Conservation (phyloP, 2,797 vertebrate genomes). For the Eurystomus glaucurus region DNA sequence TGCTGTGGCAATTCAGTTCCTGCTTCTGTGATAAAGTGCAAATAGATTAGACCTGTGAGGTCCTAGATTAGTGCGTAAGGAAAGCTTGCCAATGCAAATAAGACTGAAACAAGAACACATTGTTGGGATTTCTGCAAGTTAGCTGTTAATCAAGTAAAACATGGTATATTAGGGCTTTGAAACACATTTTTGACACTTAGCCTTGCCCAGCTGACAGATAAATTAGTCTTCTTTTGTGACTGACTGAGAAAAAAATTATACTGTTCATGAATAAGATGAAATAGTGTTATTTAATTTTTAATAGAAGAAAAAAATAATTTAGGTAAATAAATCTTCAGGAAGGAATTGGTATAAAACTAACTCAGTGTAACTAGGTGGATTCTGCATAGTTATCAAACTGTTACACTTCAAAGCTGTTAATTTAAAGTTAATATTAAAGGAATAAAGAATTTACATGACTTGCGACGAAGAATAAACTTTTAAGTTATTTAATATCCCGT, state of each 20-base stretch:
- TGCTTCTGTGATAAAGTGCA: slow-evolving; percentile 79
- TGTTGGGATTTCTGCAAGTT: slow-evolving; percentile 81
- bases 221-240: slow-evolving; percentile 79
- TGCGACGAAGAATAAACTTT: background rate
- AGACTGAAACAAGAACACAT: slow-evolving; percentile 78
- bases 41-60: slow-evolving; percentile 79
- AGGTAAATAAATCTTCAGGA: slow-evolving; percentile 52
- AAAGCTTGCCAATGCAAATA: slow-evolving; percentile 83
- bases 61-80: slow-evolving; percentile 61
- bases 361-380: background rate
- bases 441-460: background rate
- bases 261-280: slow-evolving; percentile 69
- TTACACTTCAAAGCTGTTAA: background rate
- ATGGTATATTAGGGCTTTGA: slow-evolving; percentile 78
- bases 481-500: background rate
- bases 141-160: slow-evolving; percentile 83
- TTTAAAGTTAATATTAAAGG: background rate
- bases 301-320: background rate
- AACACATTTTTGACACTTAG: slow-evolving; percentile 81
- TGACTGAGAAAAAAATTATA: slow-evolving; percentile 57
- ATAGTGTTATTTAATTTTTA: slow-evolving; percentile 27
- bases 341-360: background rate
- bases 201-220: slow-evolving; percentile 72
- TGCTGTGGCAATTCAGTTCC: slow-evolving; percentile 68
- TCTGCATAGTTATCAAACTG: background rate